These are phyloP conservation scores for Phacellophora camtschatica DNA, from an alignment of 30 jellyfish, hydroid and myxozoan species.

Conservation along the genomic window DNA sequence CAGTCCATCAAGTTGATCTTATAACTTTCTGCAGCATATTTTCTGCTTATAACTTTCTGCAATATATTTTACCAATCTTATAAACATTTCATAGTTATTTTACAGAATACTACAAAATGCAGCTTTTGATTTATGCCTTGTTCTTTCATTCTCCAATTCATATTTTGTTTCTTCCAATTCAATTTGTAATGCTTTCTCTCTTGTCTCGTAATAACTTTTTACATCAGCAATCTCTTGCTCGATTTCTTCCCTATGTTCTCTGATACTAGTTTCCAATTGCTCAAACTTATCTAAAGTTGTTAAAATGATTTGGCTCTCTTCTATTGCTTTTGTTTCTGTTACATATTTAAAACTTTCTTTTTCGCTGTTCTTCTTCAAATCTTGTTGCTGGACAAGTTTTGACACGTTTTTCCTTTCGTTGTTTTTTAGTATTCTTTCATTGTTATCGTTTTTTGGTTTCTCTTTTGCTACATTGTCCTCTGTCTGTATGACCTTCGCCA, in stretches of 20 bases:
- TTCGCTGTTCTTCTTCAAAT: background rate
- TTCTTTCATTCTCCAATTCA: conserved; percentile 11
- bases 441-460: no score
- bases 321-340: background rate
- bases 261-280: conserved; percentile 41
- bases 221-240: conserved; percentile 28
- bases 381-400: no score
- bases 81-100: no score
- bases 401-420: no score
- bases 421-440: no score
- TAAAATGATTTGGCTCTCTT: background rate
- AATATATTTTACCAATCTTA: no score
- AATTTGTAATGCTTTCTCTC: conserved; percentile 38
- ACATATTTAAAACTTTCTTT: background rate
- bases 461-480: background rate
- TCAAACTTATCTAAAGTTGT: conserved; percentile 7
- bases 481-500: background rate
- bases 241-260: conserved; percentile 15
- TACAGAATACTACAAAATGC: conserved; percentile 15
- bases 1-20: no score
- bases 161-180: conserved; percentile 43
- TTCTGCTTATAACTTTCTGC: no score
- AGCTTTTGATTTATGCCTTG: background rate
- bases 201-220: conserved; percentile 15
- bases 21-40: no score